These are phyloP conservation scores for Pholis gunnellus DNA, from an alignment of 2,113 vertebrate species.

Conservation along the genomic window DNA sequence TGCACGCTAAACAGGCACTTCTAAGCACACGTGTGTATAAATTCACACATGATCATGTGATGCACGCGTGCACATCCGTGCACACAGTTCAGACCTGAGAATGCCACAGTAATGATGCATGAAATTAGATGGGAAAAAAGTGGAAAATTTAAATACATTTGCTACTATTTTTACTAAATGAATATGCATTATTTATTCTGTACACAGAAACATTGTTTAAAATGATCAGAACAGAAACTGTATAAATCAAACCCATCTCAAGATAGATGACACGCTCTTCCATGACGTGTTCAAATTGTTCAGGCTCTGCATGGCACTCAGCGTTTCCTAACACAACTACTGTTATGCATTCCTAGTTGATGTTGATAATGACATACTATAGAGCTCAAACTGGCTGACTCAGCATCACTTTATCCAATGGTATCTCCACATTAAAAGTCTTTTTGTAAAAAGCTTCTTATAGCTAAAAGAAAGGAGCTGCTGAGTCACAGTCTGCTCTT, in stretches of 20 bases:
- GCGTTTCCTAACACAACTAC: constrained; percentile 1
- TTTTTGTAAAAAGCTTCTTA: not conserved
- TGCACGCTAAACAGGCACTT: constrained; percentile 38
- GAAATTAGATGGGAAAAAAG: not conserved
- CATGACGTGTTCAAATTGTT: not conserved
- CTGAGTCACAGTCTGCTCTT: not conserved
- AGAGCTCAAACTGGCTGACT: constrained; percentile 8
- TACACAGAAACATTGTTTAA: not conserved
- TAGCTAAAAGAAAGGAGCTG: not conserved
- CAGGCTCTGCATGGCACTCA: not conserved
- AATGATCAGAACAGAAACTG: not conserved
- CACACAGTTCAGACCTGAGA: constrained; percentile 60
- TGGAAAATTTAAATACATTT: constrained; percentile 11
- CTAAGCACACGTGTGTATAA: constrained; percentile 7
- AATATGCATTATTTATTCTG: constrained; percentile 8
- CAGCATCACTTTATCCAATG: not conserved
- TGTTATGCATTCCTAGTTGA: not conserved
- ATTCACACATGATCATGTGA: constrained; percentile 9
- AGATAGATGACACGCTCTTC: not conserved
- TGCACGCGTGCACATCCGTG: not conserved
- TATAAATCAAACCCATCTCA: not conserved
- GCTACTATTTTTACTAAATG: not conserved
- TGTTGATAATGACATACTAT: not conserved
- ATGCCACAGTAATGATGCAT: constrained; percentile 20
- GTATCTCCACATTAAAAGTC: not conserved